Base-by-base conservation (phyloP, 2,888 invertebrate species). In the Lamellibrachia satsuma region DNA sequence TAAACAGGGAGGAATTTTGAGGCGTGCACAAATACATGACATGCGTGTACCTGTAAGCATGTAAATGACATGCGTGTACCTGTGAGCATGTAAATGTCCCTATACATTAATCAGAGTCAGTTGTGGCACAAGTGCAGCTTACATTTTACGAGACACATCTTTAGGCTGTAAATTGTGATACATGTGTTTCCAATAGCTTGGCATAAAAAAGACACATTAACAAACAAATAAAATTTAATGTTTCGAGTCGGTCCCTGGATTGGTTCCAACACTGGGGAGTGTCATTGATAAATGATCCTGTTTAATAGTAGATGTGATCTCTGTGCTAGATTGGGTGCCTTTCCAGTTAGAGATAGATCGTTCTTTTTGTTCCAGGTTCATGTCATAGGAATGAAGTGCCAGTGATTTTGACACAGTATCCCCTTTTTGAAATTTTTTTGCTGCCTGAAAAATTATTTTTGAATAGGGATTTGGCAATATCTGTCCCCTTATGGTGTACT, bases 181-280 rank as follows among this genome's bases (percentile, higher is more conserved):
- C 75, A 75, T n/a, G 22, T 75, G 75, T 75, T 75, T 75, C 75
- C n/a, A 75, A 75, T 75, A 75, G 75, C n/a, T 75, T 75, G 75
- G 22, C n/a, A 75, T 75, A 15, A 75, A 75, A 75, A 75, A 0
- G 75, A 6, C 22, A 75, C 75, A 75, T 75, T 75, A 75, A 75
- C 75, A 75, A 22, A 75, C 22, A 75, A 75, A 75, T 75, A 75
- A 75, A 75, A 75, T 6, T 75, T 75, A 22, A 75, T 75, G 75
- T 75, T 75, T 75, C 75, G 75, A 75, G 75, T 39, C 75, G 2
- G 75, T 3, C 8, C 55, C 55, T 55, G 55, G 55, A 55, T 55
- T 1, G 8, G 9, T 55, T 9, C 6, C 15, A 22, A n/a, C 75
- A 15, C 7, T 22, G n/a, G 75, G 75, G n/a, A 75, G 75, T 75